Evolutionary conservation across 1,140 invertebrate species (phyloP).

Genomic region (Tenebrio molitor): DNA sequence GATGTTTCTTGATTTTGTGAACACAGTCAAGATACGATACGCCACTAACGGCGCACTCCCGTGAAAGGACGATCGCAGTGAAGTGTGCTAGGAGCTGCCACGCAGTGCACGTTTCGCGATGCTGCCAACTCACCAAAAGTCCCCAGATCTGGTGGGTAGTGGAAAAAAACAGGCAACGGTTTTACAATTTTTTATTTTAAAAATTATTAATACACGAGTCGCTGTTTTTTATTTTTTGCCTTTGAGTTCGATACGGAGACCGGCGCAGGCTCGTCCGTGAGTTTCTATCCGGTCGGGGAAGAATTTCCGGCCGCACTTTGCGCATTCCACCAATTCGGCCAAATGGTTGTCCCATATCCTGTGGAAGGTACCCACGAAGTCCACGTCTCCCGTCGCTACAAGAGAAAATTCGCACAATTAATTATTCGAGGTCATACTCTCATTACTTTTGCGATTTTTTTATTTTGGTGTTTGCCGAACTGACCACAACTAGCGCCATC

Average conservation of each 20-base stretch:
- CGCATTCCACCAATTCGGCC: conserved; percentile 58
- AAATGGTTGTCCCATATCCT: conserved; percentile 63
- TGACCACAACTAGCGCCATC: too few species aligned
- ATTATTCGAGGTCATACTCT: too few species aligned
- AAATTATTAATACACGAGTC: too few species aligned
- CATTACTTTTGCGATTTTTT: too few species aligned
- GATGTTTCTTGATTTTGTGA: conserved; percentile 85
- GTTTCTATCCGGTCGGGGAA: conserved; percentile 27
- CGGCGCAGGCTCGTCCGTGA: neutral
- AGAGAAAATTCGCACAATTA: too few species aligned
- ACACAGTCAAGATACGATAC: conserved; percentile 79
- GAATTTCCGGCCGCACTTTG: conserved; percentile 53
- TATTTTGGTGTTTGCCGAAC: too few species aligned
- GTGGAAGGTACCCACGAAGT: conserved; percentile 61
- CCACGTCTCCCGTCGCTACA: conserved; percentile 60
- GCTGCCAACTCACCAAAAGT: neutral
- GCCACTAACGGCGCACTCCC: conserved; percentile 88
- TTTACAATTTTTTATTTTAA: too few species aligned
- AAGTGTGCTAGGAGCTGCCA: conserved; percentile 25
- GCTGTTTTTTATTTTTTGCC: neutral
- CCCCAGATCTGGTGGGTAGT: neutral
- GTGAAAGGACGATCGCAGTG: conserved; percentile 61
- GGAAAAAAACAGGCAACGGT: too few species aligned
- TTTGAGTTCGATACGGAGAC: conserved; percentile 3
- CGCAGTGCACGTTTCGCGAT: neutral